Conservation (phyloP, 2,888 invertebrate species). For the Hyles lineata region DNA sequence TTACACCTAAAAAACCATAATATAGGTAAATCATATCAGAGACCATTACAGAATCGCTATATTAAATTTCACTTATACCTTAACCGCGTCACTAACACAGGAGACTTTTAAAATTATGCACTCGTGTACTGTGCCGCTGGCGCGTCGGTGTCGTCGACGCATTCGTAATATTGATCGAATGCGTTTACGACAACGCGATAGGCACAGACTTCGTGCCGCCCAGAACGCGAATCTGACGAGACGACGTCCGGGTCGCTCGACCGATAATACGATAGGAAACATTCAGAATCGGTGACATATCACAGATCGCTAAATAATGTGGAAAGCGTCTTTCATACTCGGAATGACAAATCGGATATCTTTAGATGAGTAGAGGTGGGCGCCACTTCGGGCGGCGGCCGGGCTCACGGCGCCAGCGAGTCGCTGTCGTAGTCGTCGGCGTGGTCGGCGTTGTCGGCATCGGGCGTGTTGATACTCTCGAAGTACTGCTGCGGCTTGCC, state of each 20-base stretch:
- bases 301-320: conserved; percentile 61
- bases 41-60: conserved; percentile 8
- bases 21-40: conserved; percentile 9
- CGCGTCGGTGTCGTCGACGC: neutral
- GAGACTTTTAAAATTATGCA: neutral
- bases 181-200: neutral
- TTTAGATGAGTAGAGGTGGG: neutral
- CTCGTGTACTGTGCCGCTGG: neutral
- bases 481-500: conserved; percentile 84
- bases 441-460: conserved; percentile 38
- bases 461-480: conserved; percentile 87
- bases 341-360: conserved; percentile 42
- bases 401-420: conserved; percentile 59
- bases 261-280: conserved; percentile 32
- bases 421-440: conserved; percentile 64
- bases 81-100: conserved; percentile 11
- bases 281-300: conserved; percentile 53
- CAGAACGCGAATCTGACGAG: neutral
- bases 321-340: conserved; percentile 43
- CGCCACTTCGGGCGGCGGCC: neutral
- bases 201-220: neutral
- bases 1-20: conserved; percentile 39
- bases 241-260: neutral
- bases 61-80: neutral
- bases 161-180: neutral